Conservation (phyloP, 2,797 vertebrate genomes). For the Hozukius guyotensis region DNA sequence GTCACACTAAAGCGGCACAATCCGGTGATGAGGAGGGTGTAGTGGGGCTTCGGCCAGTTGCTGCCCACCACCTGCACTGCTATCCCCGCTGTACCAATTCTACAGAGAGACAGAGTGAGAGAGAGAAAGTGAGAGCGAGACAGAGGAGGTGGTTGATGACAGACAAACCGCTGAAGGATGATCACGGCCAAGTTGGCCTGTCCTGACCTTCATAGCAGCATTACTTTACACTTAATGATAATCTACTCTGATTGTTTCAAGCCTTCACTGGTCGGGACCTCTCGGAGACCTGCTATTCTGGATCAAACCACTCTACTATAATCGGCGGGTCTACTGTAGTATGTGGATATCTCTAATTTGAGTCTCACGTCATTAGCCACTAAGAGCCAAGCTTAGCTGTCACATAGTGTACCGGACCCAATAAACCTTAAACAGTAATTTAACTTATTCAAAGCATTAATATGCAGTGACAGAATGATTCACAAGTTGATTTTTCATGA, state of each 20-base stretch:
- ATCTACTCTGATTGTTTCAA: not conserved
- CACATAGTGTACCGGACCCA: not conserved
- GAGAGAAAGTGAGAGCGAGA: not conserved
- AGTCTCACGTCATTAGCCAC: not conserved
- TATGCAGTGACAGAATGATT: not conserved
- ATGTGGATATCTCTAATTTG: not conserved
- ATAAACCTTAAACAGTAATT: not conserved
- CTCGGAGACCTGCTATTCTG: not conserved
- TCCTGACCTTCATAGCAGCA: not conserved
- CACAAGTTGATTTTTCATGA: not conserved
- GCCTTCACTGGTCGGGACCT: not conserved
- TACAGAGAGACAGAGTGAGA: slow-evolving; percentile 44
- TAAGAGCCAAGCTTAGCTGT: not conserved
- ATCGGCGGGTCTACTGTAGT: not conserved
- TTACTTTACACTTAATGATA: not conserved
- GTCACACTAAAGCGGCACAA: slow-evolving; percentile 92
- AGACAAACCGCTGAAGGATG: not conserved
- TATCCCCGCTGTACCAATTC: slow-evolving; percentile 93
- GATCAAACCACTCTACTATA: not conserved
- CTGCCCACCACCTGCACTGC: slow-evolving; percentile 97
- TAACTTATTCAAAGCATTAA: not conserved
- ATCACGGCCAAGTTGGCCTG: not conserved
- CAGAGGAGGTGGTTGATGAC: not conserved
- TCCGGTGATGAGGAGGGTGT: slow-evolving; percentile 93
- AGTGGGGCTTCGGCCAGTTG: slow-evolving; percentile 99